phyloP scores from a whole-genome alignment of 2,888 invertebrate genomes.

The Ormia ochracea region DNA sequence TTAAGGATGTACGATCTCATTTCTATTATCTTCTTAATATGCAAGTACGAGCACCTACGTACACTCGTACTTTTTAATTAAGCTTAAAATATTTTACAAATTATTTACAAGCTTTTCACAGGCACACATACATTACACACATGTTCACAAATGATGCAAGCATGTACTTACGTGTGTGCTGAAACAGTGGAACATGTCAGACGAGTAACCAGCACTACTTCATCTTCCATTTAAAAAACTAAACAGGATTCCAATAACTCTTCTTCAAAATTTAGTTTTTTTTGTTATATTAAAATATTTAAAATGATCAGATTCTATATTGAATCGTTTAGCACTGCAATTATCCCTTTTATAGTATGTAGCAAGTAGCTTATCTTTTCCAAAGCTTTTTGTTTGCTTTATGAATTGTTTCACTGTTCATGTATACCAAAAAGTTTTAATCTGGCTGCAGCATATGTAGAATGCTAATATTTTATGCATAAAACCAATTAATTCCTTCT shows the following conservation, averaged over 20 bases:
- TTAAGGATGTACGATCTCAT: not conserved
- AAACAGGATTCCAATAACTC: too few species aligned
- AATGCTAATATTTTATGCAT: slow-evolving; percentile 38
- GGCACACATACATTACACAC: not conserved
- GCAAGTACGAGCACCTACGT: not conserved
- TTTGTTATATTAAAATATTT: too few species aligned
- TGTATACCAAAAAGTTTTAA: not conserved
- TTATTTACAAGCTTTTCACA: slow-evolving; percentile 7
- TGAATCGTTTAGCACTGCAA: too few species aligned
- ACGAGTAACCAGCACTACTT: too few species aligned
- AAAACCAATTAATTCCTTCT: slow-evolving; percentile 44
- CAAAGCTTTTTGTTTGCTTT: not conserved
- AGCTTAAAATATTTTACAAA: slow-evolving; percentile 34
- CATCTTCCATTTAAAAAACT: too few species aligned
- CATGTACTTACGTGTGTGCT: too few species aligned
- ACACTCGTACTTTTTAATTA: slow-evolving; percentile 45
- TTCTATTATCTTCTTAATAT: too few species aligned
- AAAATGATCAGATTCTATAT: too few species aligned
- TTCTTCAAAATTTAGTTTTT: too few species aligned
- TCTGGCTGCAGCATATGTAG: slow-evolving; percentile 1
- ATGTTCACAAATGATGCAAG: not conserved
- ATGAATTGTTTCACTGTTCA: not conserved
- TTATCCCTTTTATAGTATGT: too few species aligned
- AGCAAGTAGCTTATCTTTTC: too few species aligned
- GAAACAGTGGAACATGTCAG: too few species aligned